Percentiles rank a stretch among this genome's conserved stretches.
Conservation (phyloP, 2,888 invertebrate species). For the Phlogophora meticulosa region DNA sequence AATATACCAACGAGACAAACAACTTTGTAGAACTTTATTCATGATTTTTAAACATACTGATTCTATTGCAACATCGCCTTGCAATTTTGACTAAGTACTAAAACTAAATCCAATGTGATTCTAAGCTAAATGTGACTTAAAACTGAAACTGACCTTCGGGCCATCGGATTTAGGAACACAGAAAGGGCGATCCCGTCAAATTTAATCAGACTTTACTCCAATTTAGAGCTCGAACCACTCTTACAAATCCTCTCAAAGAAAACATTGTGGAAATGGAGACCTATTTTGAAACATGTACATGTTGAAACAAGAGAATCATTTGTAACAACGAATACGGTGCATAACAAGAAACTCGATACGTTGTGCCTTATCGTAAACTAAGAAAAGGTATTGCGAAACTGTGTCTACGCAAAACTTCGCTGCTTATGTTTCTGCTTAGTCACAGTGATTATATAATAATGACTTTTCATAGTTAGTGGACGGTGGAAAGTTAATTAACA, state of each 20-base stretch:
- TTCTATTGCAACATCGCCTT: constrained; percentile 9
- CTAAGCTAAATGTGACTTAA: constrained; percentile 1
- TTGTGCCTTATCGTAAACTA: constrained; percentile 30
- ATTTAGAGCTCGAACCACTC: constrained; percentile 5
- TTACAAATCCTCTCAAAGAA: constrained; percentile 10
- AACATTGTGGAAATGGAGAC: constrained; percentile 17
- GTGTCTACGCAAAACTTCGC: constrained; percentile 2
- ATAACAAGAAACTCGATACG: constrained; percentile 40
- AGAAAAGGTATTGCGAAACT: constrained; percentile 24
- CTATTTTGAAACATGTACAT: constrained; percentile 37
- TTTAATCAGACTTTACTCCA: constrained; percentile 29
- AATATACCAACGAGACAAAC: no score
- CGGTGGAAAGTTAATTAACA: constrained; percentile 40
- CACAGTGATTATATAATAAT: constrained; percentile 40
- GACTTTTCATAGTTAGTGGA: constrained; percentile 20
- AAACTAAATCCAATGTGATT: constrained; percentile 14
- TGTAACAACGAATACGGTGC: constrained; percentile 7
- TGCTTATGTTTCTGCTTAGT: constrained; percentile 32
- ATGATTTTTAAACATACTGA: no score
- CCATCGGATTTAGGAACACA: constrained; percentile 13
- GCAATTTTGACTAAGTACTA: not conserved
- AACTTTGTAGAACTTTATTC: no score
- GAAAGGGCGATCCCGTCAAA: constrained; percentile 11
- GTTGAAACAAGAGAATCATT: constrained; percentile 40
- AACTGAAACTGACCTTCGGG: not conserved